Evolutionary conservation across 2,888 invertebrate species (phyloP).

Genomic region (Gnatocerus cornutus): DNA sequence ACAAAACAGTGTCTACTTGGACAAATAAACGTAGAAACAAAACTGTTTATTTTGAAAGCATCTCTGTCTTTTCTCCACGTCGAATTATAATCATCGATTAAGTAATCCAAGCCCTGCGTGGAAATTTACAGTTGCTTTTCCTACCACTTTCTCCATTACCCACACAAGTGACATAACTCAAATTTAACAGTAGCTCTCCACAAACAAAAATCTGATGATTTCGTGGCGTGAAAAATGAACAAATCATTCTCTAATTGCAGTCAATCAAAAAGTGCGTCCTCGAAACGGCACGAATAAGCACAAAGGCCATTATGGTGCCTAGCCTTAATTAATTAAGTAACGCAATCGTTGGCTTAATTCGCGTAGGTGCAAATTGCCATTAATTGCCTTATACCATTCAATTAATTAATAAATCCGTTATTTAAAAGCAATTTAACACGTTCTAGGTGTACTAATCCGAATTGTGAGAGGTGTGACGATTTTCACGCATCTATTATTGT

Average conservation of each 20-base stretch:
- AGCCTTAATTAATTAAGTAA: conserved; percentile 19
- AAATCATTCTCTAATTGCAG: background rate
- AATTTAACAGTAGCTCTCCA: conserved; percentile 1
- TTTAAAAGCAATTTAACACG: conserved; percentile 23
- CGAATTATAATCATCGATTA: background rate
- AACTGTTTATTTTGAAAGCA: too few relatives aligned
- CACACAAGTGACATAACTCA: conserved; percentile 11
- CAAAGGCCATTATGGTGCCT: conserved; percentile 1
- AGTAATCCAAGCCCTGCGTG: conserved; percentile 7
- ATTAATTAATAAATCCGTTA: conserved; percentile 39
- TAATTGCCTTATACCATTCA: conserved; percentile 28
- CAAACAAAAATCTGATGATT: background rate
- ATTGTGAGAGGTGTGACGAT: conserved; percentile 31
- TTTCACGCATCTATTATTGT: conserved; percentile 37
- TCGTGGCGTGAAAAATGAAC: background rate
- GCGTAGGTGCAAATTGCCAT: conserved; percentile 36
- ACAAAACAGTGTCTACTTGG: too few relatives aligned
- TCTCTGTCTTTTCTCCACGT: too few relatives aligned
- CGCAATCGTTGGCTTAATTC: conserved; percentile 19
- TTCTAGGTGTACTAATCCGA: conserved; percentile 18
- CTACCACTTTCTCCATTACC: conserved; percentile 35
- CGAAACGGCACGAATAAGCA: conserved; percentile 7
- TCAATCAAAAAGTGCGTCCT: background rate
- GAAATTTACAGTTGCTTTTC: conserved; percentile 35
- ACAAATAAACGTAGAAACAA: too few relatives aligned